Percentiles rank a stretch among this genome's conserved stretches.
Conservation (phyloP, 2,797 vertebrate genomes). For the Macropus fuliginosus region DNA sequence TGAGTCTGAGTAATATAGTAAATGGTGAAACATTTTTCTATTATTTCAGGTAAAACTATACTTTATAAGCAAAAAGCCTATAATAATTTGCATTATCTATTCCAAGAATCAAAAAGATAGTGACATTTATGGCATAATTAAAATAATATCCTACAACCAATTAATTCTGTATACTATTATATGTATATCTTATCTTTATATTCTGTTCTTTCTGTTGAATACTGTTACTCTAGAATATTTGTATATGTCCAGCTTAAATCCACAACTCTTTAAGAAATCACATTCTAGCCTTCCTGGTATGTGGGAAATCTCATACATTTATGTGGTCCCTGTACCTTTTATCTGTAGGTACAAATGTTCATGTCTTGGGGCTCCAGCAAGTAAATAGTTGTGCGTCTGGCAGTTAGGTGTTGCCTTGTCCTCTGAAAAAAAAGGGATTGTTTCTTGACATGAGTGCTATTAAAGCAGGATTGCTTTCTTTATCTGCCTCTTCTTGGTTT, state of each 20-base stretch:
- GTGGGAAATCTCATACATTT: background rate
- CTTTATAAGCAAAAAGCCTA: background rate
- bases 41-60: background rate
- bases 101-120: background rate
- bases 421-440: background rate
- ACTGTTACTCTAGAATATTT: background rate
- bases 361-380: background rate
- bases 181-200: background rate
- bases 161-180: background rate
- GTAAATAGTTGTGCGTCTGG: background rate
- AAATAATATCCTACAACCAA: background rate
- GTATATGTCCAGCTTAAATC: background rate
- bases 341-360: background rate
- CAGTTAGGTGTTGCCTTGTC: background rate
- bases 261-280: background rate
- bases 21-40: background rate
- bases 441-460: background rate
- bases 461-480: background rate
- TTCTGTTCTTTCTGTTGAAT: background rate
- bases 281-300: background rate
- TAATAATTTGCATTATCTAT: background rate
- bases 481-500: background rate
- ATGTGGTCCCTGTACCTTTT: background rate
- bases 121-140: background rate
- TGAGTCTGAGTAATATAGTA: background rate